These are phyloP conservation scores for Alviniconcha marisindica DNA, from an alignment of 1,140 invertebrate species.

Conservation along the genomic window DNA sequence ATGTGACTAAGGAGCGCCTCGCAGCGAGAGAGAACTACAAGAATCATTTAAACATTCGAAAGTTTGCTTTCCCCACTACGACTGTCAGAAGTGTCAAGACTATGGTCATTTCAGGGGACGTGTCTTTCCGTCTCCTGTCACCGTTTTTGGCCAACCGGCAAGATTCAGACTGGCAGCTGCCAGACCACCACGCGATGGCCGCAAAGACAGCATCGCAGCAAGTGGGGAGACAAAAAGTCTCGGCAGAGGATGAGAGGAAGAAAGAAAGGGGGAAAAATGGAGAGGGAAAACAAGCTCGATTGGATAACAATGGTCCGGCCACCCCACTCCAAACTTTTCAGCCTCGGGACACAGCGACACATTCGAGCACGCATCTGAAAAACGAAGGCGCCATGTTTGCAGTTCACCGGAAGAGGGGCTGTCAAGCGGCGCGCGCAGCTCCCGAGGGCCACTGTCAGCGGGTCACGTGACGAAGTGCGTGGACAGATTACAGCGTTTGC, in stretches of 20 bases:
- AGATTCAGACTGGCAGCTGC: too few relatives aligned
- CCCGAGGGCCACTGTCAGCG: conserved; percentile 10
- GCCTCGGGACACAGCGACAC: background rate
- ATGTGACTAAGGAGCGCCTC: too few relatives aligned
- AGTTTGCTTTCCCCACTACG: too few relatives aligned
- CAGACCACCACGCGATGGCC: too few relatives aligned
- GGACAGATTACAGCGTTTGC: conserved; percentile 39
- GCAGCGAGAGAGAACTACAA: too few relatives aligned
- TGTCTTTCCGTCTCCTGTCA: too few relatives aligned
- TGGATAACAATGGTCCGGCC: conserved; percentile 7
- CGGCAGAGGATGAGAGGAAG: conserved; percentile 33
- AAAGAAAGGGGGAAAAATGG: conserved; percentile 33
- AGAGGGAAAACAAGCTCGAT: background rate
- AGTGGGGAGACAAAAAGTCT: background rate
- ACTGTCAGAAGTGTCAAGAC: too few relatives aligned
- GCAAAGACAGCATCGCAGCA: background rate
- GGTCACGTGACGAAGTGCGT: conserved; percentile 32
- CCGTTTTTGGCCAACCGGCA: too few relatives aligned
- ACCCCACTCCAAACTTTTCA: background rate
- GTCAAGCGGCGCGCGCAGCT: conserved; percentile 30
- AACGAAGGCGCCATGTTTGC: conserved; percentile 18
- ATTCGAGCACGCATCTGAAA: background rate
- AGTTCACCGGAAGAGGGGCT: conserved; percentile 20
- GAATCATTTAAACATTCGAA: too few relatives aligned
- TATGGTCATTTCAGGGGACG: too few relatives aligned